Base-by-base conservation (phyloP, 2,888 invertebrate genomes). In the Melanophora roralis region DNA sequence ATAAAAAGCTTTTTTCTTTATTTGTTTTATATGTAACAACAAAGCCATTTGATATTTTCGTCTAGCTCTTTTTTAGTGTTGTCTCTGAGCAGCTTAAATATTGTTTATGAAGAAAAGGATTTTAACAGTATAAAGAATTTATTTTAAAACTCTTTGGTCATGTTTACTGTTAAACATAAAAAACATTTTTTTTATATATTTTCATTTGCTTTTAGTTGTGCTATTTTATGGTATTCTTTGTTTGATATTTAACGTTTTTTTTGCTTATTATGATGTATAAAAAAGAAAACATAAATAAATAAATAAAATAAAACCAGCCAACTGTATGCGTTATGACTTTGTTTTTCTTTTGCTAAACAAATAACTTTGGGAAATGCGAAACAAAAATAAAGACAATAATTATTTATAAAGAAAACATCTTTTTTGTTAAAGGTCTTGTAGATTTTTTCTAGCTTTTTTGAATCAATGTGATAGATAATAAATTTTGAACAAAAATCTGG, bases 91-190 rank as follows among this genome's bases (percentile, higher is more conserved):
- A 27, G 27, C 27, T 45, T 45, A 19, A 3, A 9, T 7, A 43
- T 34, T 45, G 7, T 62, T 60, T 51, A 40, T 60, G 23, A 59
- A 19, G 59, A 38, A 75, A 75, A 47, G 60, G 60, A 62, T 76
- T 68, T 55, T 67, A 59, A 53, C 9, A 14, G 23, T 47, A 34
- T 16, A 32, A 27, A 6, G 23, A 49, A n/a, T 43, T 60, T 55
- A 51, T 38, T 34, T 11, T 14, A 14, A 14, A 7, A 14, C 34
- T 45, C 11, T 14, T 32, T 68, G 27, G 8, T 14, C 51, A 51
- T 40, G 38, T 40, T 40, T 16, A 32, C 27, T 51, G 27, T 65
- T 36, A 21, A 34, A 34, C 6, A 5, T 27, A 5, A 27, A 3
- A 27, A 5, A 27, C 2, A 27, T 40, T 40, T 19, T 9, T 34